Conservation (phyloP, 2,888 invertebrate genomes). For the Heliconius sara region DNA sequence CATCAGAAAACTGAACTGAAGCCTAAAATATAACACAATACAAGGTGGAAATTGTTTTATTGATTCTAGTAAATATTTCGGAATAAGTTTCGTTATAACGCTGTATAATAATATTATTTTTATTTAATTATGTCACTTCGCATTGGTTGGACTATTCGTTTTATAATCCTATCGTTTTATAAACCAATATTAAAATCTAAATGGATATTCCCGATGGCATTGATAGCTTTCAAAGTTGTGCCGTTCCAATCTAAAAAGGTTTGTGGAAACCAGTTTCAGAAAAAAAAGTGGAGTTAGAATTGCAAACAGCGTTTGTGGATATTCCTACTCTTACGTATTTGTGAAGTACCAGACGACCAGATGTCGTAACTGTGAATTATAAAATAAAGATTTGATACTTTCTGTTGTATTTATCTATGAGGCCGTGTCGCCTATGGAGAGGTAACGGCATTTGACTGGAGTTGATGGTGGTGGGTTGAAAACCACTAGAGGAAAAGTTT, state of each 20-base stretch:
- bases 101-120: background rate
- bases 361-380: background rate
- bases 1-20: background rate
- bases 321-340: slow-evolving; percentile 22
- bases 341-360: slow-evolving; percentile 14
- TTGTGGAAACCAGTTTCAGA: slow-evolving; percentile 36
- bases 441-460: background rate
- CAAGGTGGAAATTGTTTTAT: background rate
- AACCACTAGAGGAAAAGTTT: background rate
- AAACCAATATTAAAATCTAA: slow-evolving; percentile 35
- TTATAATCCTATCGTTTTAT: slow-evolving; percentile 30
- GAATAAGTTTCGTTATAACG: background rate
- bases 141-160: background rate
- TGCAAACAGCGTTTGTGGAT: slow-evolving; percentile 35
- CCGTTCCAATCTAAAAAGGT: slow-evolving; percentile 33
- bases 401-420: background rate
- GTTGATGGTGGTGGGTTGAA: background rate
- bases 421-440: background rate
- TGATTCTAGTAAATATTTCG: background rate
- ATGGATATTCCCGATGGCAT: slow-evolving; percentile 37
- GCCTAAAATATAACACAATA: background rate
- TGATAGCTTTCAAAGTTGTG: slow-evolving; percentile 38
- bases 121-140: background rate
- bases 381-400: background rate
- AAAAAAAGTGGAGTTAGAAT: slow-evolving; percentile 35